Evolutionary conservation across 1,140 invertebrate species (phyloP).

Genomic region (Phthorimaea operculella): DNA sequence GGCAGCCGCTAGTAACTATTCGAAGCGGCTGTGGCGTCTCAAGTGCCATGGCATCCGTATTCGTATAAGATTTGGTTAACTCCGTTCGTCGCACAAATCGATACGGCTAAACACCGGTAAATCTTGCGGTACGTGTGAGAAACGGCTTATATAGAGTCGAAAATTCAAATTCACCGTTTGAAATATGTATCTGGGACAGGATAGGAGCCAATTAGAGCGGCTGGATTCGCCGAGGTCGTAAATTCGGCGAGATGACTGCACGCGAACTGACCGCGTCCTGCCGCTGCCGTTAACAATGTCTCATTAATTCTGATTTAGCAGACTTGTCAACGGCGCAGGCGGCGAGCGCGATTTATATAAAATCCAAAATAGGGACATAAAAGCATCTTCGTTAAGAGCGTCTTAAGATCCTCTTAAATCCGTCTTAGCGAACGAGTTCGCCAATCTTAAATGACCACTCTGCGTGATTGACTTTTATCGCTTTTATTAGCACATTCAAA

Average conservation of each 20-base stretch:
- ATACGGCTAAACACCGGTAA: too few species aligned
- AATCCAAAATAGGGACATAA: not conserved
- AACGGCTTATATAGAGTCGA: too few species aligned
- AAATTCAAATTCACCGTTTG: not conserved
- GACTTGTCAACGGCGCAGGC: not conserved
- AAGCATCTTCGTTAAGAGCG: not conserved
- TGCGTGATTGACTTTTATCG: not conserved
- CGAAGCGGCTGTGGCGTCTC: too few species aligned
- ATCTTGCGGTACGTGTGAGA: too few species aligned
- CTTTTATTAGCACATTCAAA: not conserved
- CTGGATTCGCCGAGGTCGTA: not conserved
- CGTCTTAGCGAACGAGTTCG: not conserved
- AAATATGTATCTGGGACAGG: not conserved
- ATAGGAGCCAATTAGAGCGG: conserved; percentile 2
- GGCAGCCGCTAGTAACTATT: too few species aligned
- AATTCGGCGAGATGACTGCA: conserved; percentile 1
- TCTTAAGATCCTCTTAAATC: not conserved
- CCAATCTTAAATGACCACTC: not conserved
- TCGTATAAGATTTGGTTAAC: too few species aligned
- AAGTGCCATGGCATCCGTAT: too few species aligned
- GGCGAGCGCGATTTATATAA: not conserved
- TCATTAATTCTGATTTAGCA: not conserved
- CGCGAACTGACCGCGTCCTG: not conserved
- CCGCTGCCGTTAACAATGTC: not conserved
- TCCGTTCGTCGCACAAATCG: too few species aligned